These are phyloP conservation scores for Paracyprichromis sp. DNA, from an alignment of 2,113 vertebrate species.

Conservation along the genomic window DNA sequence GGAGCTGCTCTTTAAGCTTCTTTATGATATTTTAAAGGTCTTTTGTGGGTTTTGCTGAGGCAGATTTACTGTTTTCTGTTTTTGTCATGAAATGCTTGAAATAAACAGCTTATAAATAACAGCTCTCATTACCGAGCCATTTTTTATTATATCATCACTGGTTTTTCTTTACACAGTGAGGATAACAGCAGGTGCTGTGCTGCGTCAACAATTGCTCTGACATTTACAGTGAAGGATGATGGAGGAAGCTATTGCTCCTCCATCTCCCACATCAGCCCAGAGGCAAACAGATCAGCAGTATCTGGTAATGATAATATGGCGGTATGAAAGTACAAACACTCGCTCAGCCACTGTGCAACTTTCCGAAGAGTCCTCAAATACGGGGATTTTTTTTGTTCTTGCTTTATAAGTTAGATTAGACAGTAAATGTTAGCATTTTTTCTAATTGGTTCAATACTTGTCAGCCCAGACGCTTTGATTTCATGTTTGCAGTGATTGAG, in stretches of 20 bases:
- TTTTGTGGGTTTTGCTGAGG: background rate
- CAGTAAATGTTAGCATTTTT: background rate
- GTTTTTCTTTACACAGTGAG: background rate
- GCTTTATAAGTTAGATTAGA: background rate
- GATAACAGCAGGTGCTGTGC: background rate
- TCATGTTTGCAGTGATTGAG: too few species aligned
- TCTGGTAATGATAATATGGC: background rate
- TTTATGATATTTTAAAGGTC: background rate
- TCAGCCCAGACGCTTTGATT: background rate
- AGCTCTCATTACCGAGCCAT: background rate
- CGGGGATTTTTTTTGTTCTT: rapidly evolving
- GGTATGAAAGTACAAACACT: background rate
- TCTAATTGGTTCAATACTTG: background rate
- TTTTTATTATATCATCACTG: background rate
- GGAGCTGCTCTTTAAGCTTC: background rate
- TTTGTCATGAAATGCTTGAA: background rate
- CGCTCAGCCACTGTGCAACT: rapidly evolving
- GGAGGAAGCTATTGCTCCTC: background rate
- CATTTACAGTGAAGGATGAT: background rate
- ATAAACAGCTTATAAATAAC: background rate
- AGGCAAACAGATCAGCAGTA: background rate
- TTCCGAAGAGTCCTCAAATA: background rate
- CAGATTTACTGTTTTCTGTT: background rate
- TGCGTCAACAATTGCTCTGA: background rate
- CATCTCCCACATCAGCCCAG: background rate